These are phyloP conservation scores for Parazoanthus swiftii DNA, from an alignment of 92 coral and sea anemone species.

Conservation along the genomic window DNA sequence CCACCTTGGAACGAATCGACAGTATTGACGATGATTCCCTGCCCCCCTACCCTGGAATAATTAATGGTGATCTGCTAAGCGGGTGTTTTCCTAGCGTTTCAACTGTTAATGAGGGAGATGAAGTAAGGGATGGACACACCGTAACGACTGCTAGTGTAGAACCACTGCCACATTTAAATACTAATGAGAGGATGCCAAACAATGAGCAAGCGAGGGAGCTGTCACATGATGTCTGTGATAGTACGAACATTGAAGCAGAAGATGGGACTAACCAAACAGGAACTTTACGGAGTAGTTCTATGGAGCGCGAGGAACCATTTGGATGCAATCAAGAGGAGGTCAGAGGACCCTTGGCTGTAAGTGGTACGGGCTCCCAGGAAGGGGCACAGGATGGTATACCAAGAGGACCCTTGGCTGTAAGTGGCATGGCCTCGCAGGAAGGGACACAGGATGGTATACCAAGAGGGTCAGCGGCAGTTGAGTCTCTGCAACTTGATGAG, in stretches of 20 bases:
- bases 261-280: neutral
- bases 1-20: slow-evolving; percentile 25
- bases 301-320: neutral
- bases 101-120: slow-evolving; percentile 7
- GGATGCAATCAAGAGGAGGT: neutral
- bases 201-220: neutral
- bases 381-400: neutral
- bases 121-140: neutral
- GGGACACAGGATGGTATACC: neutral
- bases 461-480: neutral
- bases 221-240: neutral
- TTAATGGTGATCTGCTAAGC: slow-evolving; percentile 24
- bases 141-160: slow-evolving; percentile 7
- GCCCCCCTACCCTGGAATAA: slow-evolving; percentile 36
- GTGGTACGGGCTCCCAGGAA: neutral
- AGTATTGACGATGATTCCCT: slow-evolving; percentile 32
- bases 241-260: neutral
- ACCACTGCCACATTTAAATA: neutral
- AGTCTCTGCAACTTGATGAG: neutral
- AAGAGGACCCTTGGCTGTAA: neutral
- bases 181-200: neutral
- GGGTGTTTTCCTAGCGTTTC: neutral
- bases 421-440: neutral
- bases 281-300: neutral
- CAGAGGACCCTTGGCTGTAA: neutral